These are phyloP conservation scores for Paralichthys olivaceus DNA, from an alignment of 2,113 vertebrate species.

Conservation along the genomic window DNA sequence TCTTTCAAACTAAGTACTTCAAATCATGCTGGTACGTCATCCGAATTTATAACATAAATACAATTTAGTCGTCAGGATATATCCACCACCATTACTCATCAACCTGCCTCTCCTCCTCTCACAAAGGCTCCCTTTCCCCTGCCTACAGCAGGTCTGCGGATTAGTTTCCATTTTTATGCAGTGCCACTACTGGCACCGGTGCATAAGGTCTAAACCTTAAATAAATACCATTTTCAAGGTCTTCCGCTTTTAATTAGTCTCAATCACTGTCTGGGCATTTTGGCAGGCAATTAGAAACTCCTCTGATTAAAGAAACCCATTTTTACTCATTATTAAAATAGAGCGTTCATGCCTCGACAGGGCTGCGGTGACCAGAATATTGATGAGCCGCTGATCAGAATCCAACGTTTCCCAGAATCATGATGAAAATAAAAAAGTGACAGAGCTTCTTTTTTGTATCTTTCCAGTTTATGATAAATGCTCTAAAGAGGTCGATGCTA, in stretches of 20 bases:
- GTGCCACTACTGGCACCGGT: conserved; percentile 4
- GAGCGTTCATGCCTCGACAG: conserved; percentile 44
- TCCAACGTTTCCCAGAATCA: conserved; percentile 8
- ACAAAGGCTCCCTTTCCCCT: neutral
- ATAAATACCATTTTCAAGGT: conserved; percentile 60
- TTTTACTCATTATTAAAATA: conserved; percentile 39
- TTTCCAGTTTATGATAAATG: neutral
- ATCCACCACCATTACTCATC: conserved; percentile 9
- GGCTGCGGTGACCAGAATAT: conserved; percentile 44
- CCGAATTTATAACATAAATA: neutral
- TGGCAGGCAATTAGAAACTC: conserved; percentile 57
- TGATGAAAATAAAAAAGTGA: neutral
- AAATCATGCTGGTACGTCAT: neutral
- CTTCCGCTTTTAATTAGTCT: conserved; percentile 59
- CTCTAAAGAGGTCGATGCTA: neutral
- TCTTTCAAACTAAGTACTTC: neutral
- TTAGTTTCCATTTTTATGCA: conserved; percentile 42
- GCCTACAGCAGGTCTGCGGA: neutral
- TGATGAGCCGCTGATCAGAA: conserved; percentile 33
- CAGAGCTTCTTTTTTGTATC: neutral
- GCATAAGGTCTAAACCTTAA: conserved; percentile 36
- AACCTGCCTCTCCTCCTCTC: neutral
- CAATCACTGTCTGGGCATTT: conserved; percentile 53
- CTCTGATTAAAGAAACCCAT: conserved; percentile 52
- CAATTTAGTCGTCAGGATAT: neutral